phyloP scores from a whole-genome alignment of 92 coral and sea anemone genomes.

The Porites lobata region DNA sequence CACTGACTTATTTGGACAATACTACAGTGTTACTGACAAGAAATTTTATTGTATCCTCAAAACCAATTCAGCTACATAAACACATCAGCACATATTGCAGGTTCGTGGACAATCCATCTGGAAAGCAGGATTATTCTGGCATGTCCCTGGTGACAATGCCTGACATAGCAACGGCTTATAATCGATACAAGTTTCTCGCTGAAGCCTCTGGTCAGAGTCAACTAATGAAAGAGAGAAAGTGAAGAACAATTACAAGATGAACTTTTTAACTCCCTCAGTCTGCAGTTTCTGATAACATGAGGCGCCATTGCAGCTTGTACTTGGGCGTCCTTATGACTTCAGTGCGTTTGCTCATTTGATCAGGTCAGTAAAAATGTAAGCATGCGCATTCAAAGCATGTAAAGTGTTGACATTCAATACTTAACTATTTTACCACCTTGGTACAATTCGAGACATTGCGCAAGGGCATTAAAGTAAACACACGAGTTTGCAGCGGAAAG shows the following conservation, averaged over 20 bases:
- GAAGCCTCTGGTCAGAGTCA: neutral
- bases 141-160: neutral
- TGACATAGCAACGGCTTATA: neutral
- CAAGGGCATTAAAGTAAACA: too few relatives aligned
- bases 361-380: too few relatives aligned
- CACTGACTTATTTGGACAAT: neutral
- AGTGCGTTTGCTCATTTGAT: too few relatives aligned
- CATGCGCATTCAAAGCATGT: too few relatives aligned
- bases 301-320: too few relatives aligned
- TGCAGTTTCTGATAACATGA: neutral
- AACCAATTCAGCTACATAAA: neutral
- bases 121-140: neutral
- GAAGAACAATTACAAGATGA: neutral
- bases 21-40: neutral
- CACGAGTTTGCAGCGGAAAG: too few relatives aligned
- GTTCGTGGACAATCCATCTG: constrained; percentile 25
- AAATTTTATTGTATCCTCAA: neutral
- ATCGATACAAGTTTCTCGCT: constrained; percentile 29
- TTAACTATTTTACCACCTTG: too few relatives aligned
- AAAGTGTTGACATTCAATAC: too few relatives aligned
- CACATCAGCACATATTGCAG: neutral
- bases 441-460: too few relatives aligned
- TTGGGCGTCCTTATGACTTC: too few relatives aligned
- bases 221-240: neutral
- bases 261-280: neutral